These are phyloP conservation scores for Petrocephalus schoutedeni DNA, from an alignment of 2,797 vertebrate genomes.

Conservation along the genomic window DNA sequence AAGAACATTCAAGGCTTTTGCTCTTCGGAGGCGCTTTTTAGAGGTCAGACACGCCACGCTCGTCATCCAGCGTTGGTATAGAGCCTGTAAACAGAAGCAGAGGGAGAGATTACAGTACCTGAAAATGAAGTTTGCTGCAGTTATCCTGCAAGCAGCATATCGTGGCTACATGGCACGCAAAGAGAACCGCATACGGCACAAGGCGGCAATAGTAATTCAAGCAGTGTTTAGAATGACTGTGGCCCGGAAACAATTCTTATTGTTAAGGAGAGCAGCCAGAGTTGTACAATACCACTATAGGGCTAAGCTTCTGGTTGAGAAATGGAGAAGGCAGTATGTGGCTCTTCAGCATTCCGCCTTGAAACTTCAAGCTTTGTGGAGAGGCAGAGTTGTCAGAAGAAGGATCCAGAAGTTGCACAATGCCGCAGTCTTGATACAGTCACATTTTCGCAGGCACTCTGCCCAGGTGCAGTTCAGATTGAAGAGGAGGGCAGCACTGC, in stretches of 20 bases:
- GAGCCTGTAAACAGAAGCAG: constrained; percentile 46
- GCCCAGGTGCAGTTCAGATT: constrained; percentile 52
- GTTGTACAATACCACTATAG: constrained; percentile 67
- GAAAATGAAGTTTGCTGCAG: constrained; percentile 53
- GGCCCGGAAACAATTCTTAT: constrained; percentile 51
- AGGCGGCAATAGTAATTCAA: constrained; percentile 70
- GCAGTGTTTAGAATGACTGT: constrained; percentile 60
- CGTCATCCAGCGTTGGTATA: constrained; percentile 77
- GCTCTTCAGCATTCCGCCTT: constrained; percentile 46
- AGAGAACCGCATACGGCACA: constrained; percentile 42
- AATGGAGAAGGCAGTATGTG: constrained; percentile 48
- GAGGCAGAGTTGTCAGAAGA: constrained; percentile 59
- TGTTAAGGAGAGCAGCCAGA: constrained; percentile 47
- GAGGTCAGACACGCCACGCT: constrained; percentile 49
- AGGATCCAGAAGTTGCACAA: constrained; percentile 44
- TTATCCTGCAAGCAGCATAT: constrained; percentile 69
- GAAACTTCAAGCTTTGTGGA: constrained; percentile 73
- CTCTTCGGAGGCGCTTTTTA: constrained; percentile 48
- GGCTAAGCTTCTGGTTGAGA: constrained; percentile 54
- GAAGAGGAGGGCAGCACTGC: constrained; percentile 51
- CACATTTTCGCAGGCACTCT: constrained; percentile 62
- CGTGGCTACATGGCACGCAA: constrained; percentile 63
- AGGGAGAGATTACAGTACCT: constrained; percentile 54
- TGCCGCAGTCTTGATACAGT: constrained; percentile 69
- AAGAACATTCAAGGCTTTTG: constrained; percentile 62